A percentile compares a stretch with the other conserved stretches of the same genome.
These are phyloP conservation scores for Caracal caracal DNA, from an alignment of 2,113 vertebrate genomes.

Conservation along the genomic window DNA sequence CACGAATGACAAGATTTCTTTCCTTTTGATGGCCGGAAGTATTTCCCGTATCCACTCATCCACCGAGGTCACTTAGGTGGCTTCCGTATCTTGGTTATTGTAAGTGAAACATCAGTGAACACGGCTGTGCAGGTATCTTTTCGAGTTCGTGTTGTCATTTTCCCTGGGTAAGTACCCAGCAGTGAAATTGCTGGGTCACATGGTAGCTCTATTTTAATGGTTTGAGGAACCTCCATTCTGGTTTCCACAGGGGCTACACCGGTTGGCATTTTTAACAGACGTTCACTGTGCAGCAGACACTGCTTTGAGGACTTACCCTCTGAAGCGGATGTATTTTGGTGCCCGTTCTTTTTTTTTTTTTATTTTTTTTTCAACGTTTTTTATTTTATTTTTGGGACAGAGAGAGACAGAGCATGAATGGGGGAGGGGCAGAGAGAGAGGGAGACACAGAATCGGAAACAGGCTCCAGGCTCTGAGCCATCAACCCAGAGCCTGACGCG, in stretches of 20 bases:
- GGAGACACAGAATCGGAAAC: too few relatives aligned
- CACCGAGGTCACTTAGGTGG: not conserved
- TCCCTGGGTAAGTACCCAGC: not conserved
- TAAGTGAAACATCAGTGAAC: not conserved
- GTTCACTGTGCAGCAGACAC: not conserved
- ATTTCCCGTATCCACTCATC: not conserved
- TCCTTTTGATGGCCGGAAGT: not conserved
- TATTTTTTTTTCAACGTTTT: too few relatives aligned
- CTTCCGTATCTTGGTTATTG: not conserved
- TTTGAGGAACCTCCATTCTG: not conserved
- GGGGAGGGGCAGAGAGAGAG: too few relatives aligned
- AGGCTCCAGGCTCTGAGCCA: too few relatives aligned
- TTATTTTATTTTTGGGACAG: too few relatives aligned
- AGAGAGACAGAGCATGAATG: too few relatives aligned
- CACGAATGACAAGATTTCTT: not conserved
- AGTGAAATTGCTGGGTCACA: not conserved
- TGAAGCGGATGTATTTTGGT: not conserved
- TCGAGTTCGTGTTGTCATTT: not conserved
- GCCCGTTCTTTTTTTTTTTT: too few relatives aligned
- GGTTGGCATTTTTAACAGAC: not conserved
- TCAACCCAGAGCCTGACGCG: too few relatives aligned
- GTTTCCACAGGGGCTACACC: not conserved
- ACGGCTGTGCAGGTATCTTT: not conserved
- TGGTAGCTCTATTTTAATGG: not conserved
- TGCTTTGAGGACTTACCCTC: not conserved